A percentile compares a stretch with the other conserved stretches of the same genome.
These are phyloP conservation scores for Pocota personata DNA, from an alignment of 2,888 invertebrate genomes.

Conservation along the genomic window DNA sequence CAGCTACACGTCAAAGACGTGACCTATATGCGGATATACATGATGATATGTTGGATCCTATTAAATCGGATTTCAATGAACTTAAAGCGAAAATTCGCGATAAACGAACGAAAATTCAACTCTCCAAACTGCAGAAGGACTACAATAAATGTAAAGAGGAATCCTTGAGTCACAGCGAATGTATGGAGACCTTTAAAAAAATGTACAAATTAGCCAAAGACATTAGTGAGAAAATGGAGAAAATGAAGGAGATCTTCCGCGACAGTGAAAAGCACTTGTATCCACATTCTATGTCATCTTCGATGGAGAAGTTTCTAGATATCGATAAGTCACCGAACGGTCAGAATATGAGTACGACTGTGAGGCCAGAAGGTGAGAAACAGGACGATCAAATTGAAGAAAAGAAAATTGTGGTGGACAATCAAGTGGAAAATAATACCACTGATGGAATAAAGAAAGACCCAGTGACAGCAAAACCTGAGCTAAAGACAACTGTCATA, in stretches of 20 bases:
- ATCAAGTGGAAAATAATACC: background rate
- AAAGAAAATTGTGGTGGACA: background rate
- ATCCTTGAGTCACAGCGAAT: conserved; percentile 75
- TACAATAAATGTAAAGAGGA: conserved; percentile 79
- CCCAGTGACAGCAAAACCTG: background rate
- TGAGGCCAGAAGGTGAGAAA: background rate
- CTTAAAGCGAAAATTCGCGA: conserved; percentile 77
- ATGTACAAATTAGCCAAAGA: conserved; percentile 80
- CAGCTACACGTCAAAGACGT: background rate
- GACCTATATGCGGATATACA: background rate
- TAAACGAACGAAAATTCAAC: conserved; percentile 77
- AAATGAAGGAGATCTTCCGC: conserved; percentile 79
- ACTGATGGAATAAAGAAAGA: background rate
- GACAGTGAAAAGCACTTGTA: conserved; percentile 76
- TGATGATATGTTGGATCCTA: conserved; percentile 21
- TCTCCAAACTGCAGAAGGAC: conserved; percentile 78
- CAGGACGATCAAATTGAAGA: conserved; percentile 7
- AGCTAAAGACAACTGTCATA: background rate
- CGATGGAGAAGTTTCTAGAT: conserved; percentile 53
- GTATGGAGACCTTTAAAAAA: conserved; percentile 78
- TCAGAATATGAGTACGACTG: background rate
- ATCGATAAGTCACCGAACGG: background rate
- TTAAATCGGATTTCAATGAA: conserved; percentile 75
- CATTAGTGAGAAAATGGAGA: conserved; percentile 79
- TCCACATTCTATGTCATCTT: conserved; percentile 68